Evolutionary conservation across 2,113 vertebrate genomes (phyloP), one percentile per base, ranked within the genome.

Genomic region (Sinocyclocheilus grahami): DNA sequence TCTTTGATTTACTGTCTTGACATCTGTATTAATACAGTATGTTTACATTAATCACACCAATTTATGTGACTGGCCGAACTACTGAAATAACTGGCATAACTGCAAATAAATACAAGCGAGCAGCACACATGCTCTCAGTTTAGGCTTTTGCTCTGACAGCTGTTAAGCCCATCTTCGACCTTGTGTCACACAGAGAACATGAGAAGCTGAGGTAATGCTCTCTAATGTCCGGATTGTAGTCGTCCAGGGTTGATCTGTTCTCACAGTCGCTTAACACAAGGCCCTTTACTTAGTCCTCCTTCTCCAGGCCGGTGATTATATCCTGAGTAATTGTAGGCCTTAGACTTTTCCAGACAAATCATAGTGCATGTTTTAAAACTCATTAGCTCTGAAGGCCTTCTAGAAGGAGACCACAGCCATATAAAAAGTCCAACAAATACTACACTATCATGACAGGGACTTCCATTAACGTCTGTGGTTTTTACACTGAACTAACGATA

Each of bases 261-360:
- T 89, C 92, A 90, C 87, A 89, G 91, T 90, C 87, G 82, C 84
- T 88, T 9, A 1, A 77, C 87, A 87, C 72, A 39, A 67, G 27
- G 48, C 76, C 62, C 78, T 82, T 82, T 48, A 83, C 81, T 88
- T 89, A 89, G 86, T 91, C 90, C 75, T 84, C 74, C n/a, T 42
- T 24, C 71, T 62, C 71, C 51, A 20, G 62, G 46, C 90, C 91
- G 82, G 85, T 93, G 91, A 93, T 94, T 93, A 94, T 92, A 91
- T 93, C 88, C 91, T 92, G 90, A 91, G 92, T 94, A 93, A 94
- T 93, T 93, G 91, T 90, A 94, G 92, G 90, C 92, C 90, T 94
- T 92, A 91, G 90, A 89, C 91, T 89, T 90, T 63, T 78, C 74
- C 60, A 27, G 46, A 62, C 27, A 77, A 91, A 91, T 90, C 89